These are phyloP conservation scores for Pseudachorutes palmiensis DNA, from an alignment of 1,140 invertebrate species.

Conservation along the genomic window DNA sequence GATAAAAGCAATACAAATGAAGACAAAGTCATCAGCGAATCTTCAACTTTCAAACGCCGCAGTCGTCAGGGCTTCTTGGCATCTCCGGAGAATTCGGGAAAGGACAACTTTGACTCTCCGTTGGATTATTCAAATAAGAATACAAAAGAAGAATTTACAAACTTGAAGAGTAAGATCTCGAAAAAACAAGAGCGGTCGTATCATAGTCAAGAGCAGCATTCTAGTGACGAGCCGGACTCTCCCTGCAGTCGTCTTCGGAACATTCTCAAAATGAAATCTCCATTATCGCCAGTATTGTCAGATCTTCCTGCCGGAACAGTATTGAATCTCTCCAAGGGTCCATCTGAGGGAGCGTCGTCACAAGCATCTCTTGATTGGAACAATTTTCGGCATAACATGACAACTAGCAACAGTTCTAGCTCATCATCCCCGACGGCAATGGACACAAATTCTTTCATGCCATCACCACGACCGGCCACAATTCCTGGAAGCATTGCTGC, in stretches of 20 bases:
- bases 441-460: neutral
- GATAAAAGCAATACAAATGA: neutral
- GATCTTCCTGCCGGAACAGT: conserved; percentile 18
- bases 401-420: neutral
- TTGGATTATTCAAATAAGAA: conserved; percentile 41
- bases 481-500: too few relatives aligned
- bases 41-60: conserved; percentile 3
- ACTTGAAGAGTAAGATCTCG: neutral
- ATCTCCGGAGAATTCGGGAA: too few relatives aligned
- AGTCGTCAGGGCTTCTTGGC: too few relatives aligned
- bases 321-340: conserved; percentile 31
- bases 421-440: neutral
- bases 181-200: neutral
- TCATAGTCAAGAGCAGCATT: neutral
- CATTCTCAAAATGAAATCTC: conserved; percentile 34
- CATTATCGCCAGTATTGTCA: conserved; percentile 5
- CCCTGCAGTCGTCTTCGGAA: conserved; percentile 34
- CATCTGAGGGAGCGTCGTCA: neutral
- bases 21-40: neutral
- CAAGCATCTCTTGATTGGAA: conserved; percentile 1
- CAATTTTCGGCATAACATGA: neutral
- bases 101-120: too few relatives aligned
- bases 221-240: conserved; percentile 20
- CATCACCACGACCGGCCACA: conserved; percentile 10
- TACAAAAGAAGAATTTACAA: conserved; percentile 3